These are phyloP conservation scores for Brachionus angularis DNA, from an alignment of 1,140 invertebrate genomes.

Conservation along the genomic window DNA sequence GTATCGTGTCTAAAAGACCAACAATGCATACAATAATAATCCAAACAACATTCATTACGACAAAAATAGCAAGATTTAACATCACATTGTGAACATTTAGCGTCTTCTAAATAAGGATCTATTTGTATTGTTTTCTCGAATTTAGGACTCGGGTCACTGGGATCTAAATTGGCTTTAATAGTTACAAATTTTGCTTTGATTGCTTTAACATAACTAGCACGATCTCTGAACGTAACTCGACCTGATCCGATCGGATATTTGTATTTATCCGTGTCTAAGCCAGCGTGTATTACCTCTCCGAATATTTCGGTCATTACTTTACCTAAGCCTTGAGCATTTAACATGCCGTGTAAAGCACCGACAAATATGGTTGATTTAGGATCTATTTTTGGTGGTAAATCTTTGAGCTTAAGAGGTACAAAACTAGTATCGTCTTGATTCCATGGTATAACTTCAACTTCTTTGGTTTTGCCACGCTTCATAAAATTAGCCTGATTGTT, in stretches of 20 bases:
- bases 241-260: conserved; percentile 96
- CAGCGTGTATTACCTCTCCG: conserved; percentile 83
- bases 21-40: conserved; percentile 86
- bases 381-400: conserved; percentile 46
- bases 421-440: conserved; percentile 30
- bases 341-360: conserved; percentile 91
- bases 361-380: conserved; percentile 73
- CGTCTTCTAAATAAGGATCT: conserved; percentile 92
- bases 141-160: conserved; percentile 10
- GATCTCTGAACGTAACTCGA: conserved; percentile 85
- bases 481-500: conserved; percentile 9
- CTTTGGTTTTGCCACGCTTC: conserved; percentile 31
- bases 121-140: conserved; percentile 70
- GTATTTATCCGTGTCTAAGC: conserved; percentile 93
- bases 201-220: conserved; percentile 83
- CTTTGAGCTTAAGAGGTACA: background rate
- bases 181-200: conserved; percentile 76
- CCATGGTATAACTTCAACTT: conserved; percentile 38
- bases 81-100: conserved; percentile 75
- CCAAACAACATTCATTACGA: conserved; percentile 76
- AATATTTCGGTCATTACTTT: conserved; percentile 93
- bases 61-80: conserved; percentile 71
- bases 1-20: conserved; percentile 62
- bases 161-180: background rate
- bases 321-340: conserved; percentile 82